Evolutionary conservation across 2,888 invertebrate species (phyloP).

Genomic region (Linhomoeus sp.): DNA sequence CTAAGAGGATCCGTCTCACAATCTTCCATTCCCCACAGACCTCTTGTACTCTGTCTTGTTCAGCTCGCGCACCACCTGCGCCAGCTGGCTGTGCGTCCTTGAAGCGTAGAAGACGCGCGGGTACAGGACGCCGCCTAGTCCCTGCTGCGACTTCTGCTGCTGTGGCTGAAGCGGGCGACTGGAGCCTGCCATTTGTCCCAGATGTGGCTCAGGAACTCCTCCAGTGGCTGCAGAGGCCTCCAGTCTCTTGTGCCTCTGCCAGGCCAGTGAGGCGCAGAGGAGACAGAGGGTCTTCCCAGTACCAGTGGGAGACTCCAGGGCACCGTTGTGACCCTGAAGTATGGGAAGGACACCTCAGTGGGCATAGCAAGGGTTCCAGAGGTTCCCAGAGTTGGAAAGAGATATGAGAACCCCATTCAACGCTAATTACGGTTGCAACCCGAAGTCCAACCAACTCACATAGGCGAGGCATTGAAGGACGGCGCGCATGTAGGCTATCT

Average conservation of each 20-base stretch:
- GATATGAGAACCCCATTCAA: no score
- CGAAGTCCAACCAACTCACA: no score
- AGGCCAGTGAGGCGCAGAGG: slow-evolving; percentile 76
- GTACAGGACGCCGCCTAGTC: no score
- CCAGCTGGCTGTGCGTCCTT: slow-evolving; percentile 82
- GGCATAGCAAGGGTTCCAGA: slow-evolving; percentile 10
- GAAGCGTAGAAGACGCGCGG: slow-evolving; percentile 83
- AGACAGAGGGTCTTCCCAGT: slow-evolving; percentile 88
- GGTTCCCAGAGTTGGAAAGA: no score
- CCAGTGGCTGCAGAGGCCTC: no score
- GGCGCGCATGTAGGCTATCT: slow-evolving; percentile 46
- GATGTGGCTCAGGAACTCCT: no score
- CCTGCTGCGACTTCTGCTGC: no score
- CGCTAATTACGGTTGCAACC: no score
- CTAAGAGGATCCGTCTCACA: background rate
- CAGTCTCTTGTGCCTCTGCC: slow-evolving; percentile 41
- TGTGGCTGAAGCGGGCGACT: no score
- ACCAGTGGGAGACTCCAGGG: slow-evolving; percentile 36
- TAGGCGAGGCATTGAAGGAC: no score
- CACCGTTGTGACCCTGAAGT: slow-evolving; percentile 33
- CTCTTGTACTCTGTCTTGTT: slow-evolving; percentile 56
- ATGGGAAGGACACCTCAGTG: no score
- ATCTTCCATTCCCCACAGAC: background rate
- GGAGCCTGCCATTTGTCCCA: no score
- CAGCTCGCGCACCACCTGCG: slow-evolving; percentile 82